phyloP scores from a whole-genome alignment of 2,888 invertebrate genomes.

The Punctoribates punctum region DNA sequence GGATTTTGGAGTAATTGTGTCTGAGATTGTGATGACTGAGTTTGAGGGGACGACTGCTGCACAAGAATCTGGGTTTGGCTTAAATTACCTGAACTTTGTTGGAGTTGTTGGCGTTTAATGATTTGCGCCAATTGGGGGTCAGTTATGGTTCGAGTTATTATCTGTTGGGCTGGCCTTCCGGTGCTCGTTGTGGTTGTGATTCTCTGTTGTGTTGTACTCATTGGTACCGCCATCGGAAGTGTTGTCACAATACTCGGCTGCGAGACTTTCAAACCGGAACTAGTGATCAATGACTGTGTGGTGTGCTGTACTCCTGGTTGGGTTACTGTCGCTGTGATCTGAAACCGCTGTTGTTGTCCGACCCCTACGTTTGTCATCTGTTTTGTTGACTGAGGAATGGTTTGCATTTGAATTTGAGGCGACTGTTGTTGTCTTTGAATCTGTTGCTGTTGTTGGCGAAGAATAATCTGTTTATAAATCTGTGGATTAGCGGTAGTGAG shows the following conservation, averaged over 20 bases:
- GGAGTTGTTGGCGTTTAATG: constrained; percentile 45
- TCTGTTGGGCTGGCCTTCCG: constrained; percentile 19
- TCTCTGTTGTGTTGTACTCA: constrained; percentile 33
- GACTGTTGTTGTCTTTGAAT: constrained; percentile 10
- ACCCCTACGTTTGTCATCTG: not conserved
- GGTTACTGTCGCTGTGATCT: constrained; percentile 12
- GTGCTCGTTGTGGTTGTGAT: constrained; percentile 29
- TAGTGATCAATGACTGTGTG: constrained; percentile 29
- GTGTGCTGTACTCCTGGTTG: not conserved
- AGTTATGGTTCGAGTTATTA: constrained; percentile 41
- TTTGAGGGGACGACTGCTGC: constrained; percentile 44
- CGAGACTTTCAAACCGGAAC: constrained; percentile 11
- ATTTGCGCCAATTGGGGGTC: constrained; percentile 46
- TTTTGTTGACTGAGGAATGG: constrained; percentile 33
- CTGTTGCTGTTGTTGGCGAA: constrained; percentile 36
- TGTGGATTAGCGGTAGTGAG: not conserved
- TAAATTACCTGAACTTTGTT: constrained; percentile 22
- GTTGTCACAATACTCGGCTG: constrained; percentile 3
- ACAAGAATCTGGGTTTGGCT: constrained; percentile 41
- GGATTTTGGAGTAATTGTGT: constrained; percentile 52
- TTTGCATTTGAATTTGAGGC: constrained; percentile 39
- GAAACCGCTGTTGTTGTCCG: constrained; percentile 18
- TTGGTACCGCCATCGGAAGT: constrained; percentile 27
- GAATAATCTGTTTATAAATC: constrained; percentile 12
- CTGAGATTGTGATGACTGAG: constrained; percentile 36